A percentile compares a stretch with the other conserved stretches of the same genome.
phyloP scores from a whole-genome alignment of 1,140 invertebrate genomes.

The Microplitis demolitor region DNA sequence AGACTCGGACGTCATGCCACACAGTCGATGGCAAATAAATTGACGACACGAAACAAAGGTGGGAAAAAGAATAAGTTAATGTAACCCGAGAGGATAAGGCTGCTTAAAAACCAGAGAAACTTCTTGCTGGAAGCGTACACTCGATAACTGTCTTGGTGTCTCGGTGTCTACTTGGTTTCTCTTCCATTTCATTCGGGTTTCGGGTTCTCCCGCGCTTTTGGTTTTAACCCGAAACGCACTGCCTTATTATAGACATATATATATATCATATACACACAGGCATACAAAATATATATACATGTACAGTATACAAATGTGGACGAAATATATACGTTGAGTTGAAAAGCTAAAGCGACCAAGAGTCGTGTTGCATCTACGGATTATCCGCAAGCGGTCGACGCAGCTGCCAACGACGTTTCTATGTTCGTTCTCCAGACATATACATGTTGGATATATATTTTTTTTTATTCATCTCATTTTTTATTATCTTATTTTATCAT shows the following conservation, averaged over 20 bases:
- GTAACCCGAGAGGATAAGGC: neutral
- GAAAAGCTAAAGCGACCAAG: neutral
- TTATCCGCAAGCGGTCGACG: slow-evolving; percentile 1
- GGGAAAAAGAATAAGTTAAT: neutral
- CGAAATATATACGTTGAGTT: neutral
- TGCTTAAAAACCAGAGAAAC: too few species aligned
- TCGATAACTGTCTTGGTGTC: neutral
- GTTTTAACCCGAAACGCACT: neutral
- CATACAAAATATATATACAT: too few species aligned
- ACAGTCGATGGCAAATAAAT: neutral
- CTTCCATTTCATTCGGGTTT: neutral
- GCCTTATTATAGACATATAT: neutral
- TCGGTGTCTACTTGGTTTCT: neutral
- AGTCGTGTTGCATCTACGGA: slow-evolving; percentile 4
- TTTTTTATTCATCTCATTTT: neutral
- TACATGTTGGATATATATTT: neutral
- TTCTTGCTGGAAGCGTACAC: too few species aligned
- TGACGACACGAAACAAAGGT: neutral
- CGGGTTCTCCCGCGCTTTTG: neutral
- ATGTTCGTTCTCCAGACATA: neutral
- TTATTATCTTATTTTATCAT: too few species aligned
- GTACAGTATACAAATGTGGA: neutral
- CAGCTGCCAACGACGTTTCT: slow-evolving; percentile 4
- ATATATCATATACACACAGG: too few species aligned
- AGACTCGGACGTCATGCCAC: neutral